Evolutionary conservation across 1,140 invertebrate genomes (phyloP).

Genomic region (Cydia splendana): DNA sequence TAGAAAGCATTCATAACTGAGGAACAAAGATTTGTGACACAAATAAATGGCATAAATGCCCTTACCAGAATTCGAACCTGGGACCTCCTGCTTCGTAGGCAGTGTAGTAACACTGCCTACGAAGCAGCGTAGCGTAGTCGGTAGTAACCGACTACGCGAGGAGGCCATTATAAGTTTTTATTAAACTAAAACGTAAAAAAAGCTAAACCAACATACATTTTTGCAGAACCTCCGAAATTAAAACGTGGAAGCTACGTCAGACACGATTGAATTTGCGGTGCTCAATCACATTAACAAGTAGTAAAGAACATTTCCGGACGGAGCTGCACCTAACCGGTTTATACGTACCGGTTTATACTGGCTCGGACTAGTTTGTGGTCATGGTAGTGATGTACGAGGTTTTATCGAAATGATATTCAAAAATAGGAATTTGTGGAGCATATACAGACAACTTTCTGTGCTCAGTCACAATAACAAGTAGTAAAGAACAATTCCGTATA

Average conservation of each 20-base stretch:
- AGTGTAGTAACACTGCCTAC: too few relatives aligned
- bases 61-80: too few relatives aligned
- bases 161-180: too few relatives aligned
- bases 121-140: too few relatives aligned
- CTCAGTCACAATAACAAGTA: too few relatives aligned
- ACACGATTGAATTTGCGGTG: constrained; percentile 35
- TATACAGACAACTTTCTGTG: too few relatives aligned
- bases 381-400: neutral
- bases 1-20: too few relatives aligned
- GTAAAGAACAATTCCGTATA: too few relatives aligned
- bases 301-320: constrained; percentile 69
- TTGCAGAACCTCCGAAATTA: constrained; percentile 3
- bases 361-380: constrained; percentile 3
- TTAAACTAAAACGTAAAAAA: neutral
- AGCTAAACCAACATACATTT: neutral
- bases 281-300: constrained; percentile 67
- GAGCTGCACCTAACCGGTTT: constrained; percentile 61
- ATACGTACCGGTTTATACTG: constrained; percentile 44
- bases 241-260: constrained; percentile 13
- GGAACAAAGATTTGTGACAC: too few relatives aligned
- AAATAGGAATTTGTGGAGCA: neutral
- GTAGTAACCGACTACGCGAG: too few relatives aligned
- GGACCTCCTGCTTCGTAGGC: too few relatives aligned
- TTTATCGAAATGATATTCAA: neutral
- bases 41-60: too few relatives aligned